Conservation (phyloP, 2,797 vertebrate species). For the Lithobates sylvaticus region DNA sequence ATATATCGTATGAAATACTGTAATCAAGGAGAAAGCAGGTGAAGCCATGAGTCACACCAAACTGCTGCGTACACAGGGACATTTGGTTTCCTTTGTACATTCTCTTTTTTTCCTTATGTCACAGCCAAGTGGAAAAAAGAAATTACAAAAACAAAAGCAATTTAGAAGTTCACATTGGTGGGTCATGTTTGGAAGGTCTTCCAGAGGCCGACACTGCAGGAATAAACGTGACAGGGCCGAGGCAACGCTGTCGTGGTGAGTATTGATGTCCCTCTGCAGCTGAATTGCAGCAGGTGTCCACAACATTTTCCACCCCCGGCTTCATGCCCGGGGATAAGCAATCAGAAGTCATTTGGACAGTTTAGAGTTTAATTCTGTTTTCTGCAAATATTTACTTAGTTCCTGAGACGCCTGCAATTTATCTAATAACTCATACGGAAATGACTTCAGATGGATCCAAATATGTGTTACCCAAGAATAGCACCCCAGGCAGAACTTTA, state of each 20-base stretch:
- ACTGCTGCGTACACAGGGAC: too few species aligned
- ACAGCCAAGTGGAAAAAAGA: not conserved
- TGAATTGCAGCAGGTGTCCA: constrained; percentile 5
- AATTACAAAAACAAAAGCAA: not conserved
- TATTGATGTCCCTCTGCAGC: not conserved
- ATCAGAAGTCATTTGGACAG: not conserved
- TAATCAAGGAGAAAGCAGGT: too few species aligned
- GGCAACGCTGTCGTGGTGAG: not conserved
- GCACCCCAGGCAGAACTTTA: too few species aligned
- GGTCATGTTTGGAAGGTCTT: constrained; percentile 26
- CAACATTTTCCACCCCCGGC: not conserved
- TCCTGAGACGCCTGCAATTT: not conserved
- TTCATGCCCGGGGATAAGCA: constrained; percentile 25
- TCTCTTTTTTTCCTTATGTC: not conserved
- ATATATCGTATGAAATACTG: too few species aligned
- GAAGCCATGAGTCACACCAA: too few species aligned
- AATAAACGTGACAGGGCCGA: not conserved
- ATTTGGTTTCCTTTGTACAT: too few species aligned
- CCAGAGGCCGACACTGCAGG: constrained; percentile 20
- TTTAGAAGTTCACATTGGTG: not conserved
- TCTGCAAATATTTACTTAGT: constrained; percentile 46
- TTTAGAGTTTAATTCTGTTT: constrained; percentile 2
- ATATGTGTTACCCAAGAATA: too few species aligned
- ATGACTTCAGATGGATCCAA: too few species aligned
- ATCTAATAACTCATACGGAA: too few species aligned